Conservation (phyloP, 2,797 vertebrate genomes). For the Lophius americanus region DNA sequence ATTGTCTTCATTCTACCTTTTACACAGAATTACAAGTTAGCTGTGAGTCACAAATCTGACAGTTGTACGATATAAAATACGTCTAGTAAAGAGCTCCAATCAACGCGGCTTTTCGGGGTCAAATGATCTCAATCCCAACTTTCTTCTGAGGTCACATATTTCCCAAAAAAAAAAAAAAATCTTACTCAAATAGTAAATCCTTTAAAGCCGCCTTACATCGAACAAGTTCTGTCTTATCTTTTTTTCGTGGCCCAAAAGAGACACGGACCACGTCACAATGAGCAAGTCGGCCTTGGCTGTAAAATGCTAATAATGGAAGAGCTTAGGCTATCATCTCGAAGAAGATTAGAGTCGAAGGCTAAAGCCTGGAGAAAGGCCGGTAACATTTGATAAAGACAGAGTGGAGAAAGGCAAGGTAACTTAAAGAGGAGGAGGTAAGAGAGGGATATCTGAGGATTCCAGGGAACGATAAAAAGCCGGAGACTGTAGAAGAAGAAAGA, state of each 20-base stretch:
- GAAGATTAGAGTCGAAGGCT: slow-evolving; percentile 81
- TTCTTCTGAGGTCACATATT: slow-evolving; percentile 23
- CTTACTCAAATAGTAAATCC: slow-evolving; percentile 20
- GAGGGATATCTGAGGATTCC: slow-evolving; percentile 73
- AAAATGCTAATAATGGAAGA: slow-evolving; percentile 82
- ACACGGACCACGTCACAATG: slow-evolving; percentile 39
- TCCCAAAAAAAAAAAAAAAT: slow-evolving; percentile 9
- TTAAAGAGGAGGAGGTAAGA: slow-evolving; percentile 59
- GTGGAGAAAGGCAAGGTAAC: slow-evolving; percentile 58
- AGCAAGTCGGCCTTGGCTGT: slow-evolving; percentile 67
- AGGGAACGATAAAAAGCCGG: slow-evolving; percentile 65
- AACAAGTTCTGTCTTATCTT: slow-evolving; percentile 49
- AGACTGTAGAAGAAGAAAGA: slow-evolving; percentile 67
- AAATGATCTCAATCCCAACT: slow-evolving; percentile 1
- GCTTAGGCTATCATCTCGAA: slow-evolving; percentile 78
- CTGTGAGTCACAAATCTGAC: not conserved
- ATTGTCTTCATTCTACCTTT: not conserved
- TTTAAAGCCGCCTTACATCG: slow-evolving; percentile 34
- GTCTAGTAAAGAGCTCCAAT: not conserved
- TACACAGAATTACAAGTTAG: not conserved
- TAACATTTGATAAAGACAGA: slow-evolving; percentile 69
- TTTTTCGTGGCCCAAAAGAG: slow-evolving; percentile 27
- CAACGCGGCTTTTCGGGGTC: not conserved
- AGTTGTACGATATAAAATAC: not conserved
- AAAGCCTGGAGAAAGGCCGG: slow-evolving; percentile 67